These are phyloP conservation scores for Philotrypesis tridentata DNA, from an alignment of 1,140 invertebrate species.

Conservation along the genomic window DNA sequence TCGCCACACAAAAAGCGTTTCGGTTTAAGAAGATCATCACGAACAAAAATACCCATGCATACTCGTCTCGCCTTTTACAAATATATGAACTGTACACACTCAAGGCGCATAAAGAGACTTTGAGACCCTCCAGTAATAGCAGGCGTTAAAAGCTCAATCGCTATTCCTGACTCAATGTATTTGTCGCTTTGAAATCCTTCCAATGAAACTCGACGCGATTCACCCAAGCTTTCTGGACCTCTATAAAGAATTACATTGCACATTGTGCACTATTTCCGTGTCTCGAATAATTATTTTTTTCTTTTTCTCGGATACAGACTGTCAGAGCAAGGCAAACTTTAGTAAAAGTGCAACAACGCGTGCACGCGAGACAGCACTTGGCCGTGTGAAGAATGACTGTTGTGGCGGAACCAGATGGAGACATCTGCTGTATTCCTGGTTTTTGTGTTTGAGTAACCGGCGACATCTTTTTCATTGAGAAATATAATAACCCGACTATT, in stretches of 20 bases:
- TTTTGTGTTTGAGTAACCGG: not conserved
- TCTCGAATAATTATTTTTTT: not conserved
- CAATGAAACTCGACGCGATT: not conserved
- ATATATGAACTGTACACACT: too few species aligned
- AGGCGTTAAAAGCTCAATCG: not conserved
- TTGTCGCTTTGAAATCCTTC: not conserved
- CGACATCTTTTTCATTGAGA: not conserved
- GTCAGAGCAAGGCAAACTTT: not conserved
- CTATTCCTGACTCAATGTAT: not conserved
- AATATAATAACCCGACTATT: not conserved
- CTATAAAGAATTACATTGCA: not conserved
- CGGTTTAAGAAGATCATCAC: conserved; percentile 13
- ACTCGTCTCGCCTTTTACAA: not conserved
- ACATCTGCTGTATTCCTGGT: not conserved
- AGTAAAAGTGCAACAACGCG: not conserved
- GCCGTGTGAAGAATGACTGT: not conserved
- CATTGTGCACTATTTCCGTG: too few species aligned
- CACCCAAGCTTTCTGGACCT: not conserved
- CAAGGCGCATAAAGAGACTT: too few species aligned
- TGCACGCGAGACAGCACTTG: not conserved
- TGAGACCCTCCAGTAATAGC: not conserved
- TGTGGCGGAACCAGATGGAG: not conserved
- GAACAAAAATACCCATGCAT: not conserved
- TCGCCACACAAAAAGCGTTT: not conserved
- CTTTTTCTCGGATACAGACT: not conserved